phyloP scores from a whole-genome alignment of 2,113 vertebrate species.

The Salvelinus namaycush region DNA sequence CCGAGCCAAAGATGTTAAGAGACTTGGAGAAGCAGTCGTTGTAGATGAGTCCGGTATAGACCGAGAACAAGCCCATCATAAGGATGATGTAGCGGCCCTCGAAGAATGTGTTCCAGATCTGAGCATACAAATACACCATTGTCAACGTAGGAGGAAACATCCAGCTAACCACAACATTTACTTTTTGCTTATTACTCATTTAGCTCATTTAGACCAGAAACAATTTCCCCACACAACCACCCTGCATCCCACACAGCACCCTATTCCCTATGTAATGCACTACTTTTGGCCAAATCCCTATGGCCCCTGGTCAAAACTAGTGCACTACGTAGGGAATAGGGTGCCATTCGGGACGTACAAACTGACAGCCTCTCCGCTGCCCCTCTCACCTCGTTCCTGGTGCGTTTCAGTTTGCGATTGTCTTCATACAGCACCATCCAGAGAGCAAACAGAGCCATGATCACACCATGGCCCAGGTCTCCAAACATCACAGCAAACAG shows the following conservation, averaged over 20 bases:
- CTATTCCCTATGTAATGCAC: too few relatives aligned
- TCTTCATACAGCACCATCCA: slow-evolving; percentile 89
- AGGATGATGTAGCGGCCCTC: slow-evolving; percentile 94
- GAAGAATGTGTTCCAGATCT: slow-evolving; percentile 93
- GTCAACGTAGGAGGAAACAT: not conserved
- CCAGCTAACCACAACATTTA: too few relatives aligned
- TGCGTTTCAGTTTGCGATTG: slow-evolving; percentile 82
- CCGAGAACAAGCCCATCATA: slow-evolving; percentile 94
- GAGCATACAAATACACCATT: slow-evolving; percentile 15
- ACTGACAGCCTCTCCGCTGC: not conserved
- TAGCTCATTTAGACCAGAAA: too few relatives aligned
- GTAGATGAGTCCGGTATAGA: slow-evolving; percentile 96
- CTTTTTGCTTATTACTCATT: too few relatives aligned
- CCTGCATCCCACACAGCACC: too few relatives aligned
- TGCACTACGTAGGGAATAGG: not conserved
- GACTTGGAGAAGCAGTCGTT: slow-evolving; percentile 99
- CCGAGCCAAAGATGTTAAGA: slow-evolving; percentile 89
- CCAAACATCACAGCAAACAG: slow-evolving; percentile 98
- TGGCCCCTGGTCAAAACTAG: too few relatives aligned
- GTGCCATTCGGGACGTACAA: too few relatives aligned
- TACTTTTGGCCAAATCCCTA: not conserved
- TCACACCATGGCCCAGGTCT: slow-evolving; percentile 89
- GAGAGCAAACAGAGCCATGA: slow-evolving; percentile 89
- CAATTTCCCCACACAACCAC: too few relatives aligned
- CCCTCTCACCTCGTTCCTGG: slow-evolving; percentile 84